Percentiles rank a stretch among this genome's conserved stretches.
These are phyloP conservation scores for Laterallus jamaicensis DNA, from an alignment of 2,113 vertebrate species.

Conservation along the genomic window DNA sequence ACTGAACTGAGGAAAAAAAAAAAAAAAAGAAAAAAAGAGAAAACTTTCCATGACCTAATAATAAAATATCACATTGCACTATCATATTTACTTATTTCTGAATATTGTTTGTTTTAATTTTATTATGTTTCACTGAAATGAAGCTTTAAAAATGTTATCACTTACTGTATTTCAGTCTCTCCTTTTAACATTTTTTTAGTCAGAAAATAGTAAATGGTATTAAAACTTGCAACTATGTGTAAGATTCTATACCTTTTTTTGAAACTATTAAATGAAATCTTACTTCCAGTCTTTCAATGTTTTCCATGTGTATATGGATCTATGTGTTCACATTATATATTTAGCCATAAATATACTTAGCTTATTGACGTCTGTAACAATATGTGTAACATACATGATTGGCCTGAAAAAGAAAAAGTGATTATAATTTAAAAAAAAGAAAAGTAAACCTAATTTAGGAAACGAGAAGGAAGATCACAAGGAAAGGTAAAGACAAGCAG, in stretches of 20 bases:
- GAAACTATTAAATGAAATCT: not conserved
- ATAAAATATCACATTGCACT: not conserved
- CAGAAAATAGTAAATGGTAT: not conserved
- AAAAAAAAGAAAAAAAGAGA: not conserved
- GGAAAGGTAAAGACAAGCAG: not conserved
- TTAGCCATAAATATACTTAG: not conserved
- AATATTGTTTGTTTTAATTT: not conserved
- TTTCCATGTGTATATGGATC: not conserved
- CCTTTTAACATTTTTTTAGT: not conserved
- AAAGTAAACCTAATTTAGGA: not conserved
- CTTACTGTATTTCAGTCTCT: not conserved
- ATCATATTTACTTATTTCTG: not conserved
- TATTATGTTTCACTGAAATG: not conserved
- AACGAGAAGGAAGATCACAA: not conserved
- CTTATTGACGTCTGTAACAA: not conserved
- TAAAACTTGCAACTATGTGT: not conserved
- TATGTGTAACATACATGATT: not conserved
- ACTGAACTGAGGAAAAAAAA: not conserved
- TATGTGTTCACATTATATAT: not conserved
- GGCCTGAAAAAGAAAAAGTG: not conserved
- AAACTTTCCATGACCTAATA: not conserved
- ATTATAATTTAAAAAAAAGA: not conserved
- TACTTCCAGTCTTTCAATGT: not conserved
- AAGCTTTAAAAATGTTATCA: not conserved
- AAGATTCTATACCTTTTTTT: rapidly evolving